phyloP scores from a whole-genome alignment of 1,140 invertebrate genomes.

The Tetramorium alpestre region DNA sequence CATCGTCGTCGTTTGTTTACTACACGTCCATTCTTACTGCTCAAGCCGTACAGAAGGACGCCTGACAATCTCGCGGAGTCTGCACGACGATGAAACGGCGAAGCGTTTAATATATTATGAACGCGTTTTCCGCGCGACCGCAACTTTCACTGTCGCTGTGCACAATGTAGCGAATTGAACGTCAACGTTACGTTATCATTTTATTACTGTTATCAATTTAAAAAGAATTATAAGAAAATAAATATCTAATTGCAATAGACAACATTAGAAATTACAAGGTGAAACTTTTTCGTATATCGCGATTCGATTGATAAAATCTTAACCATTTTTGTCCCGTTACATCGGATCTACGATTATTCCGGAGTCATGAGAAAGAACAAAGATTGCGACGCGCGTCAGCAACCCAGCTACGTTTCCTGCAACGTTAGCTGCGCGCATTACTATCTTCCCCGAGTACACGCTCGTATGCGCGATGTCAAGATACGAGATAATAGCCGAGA shows the following conservation, averaged over 20 bases:
- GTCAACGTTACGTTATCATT: neutral
- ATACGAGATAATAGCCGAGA: constrained; percentile 58
- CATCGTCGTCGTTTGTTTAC: constrained; percentile 41
- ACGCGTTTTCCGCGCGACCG: neutral
- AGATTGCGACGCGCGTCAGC: neutral
- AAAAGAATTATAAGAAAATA: neutral
- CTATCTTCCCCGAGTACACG: constrained; percentile 41
- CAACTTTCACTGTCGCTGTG: neutral
- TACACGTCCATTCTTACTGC: neutral
- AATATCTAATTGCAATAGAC: neutral
- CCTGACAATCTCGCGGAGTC: neutral
- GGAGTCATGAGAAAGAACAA: neutral
- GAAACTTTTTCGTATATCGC: neutral
- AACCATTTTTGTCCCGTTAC: neutral
- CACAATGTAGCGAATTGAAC: neutral
- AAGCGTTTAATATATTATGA: neutral
- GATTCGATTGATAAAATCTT: neutral
- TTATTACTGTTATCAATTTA: neutral
- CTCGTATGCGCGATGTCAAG: constrained; percentile 55
- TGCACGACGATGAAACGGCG: neutral
- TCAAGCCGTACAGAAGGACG: neutral
- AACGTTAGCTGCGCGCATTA: constrained; percentile 24
- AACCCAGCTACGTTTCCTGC: constrained; percentile 18
- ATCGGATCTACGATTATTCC: neutral
- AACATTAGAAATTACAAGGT: neutral